Percentiles rank a stretch among this genome's conserved stretches.
phyloP scores from a whole-genome alignment of 2,113 vertebrate species.

The Zeus faber region DNA sequence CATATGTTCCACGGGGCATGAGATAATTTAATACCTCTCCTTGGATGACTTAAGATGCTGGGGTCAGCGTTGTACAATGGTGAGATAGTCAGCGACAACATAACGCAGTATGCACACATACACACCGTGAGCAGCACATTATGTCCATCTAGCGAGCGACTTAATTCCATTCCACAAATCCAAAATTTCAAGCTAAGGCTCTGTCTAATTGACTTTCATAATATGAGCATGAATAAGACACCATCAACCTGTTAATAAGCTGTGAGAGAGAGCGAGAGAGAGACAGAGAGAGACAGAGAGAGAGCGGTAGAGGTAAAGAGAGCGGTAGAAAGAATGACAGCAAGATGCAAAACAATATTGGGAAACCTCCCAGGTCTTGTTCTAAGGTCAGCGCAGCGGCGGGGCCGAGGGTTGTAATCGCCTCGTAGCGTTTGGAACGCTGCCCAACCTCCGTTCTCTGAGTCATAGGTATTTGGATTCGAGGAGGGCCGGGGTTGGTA shows the following conservation, averaged over 20 bases:
- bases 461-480: conserved; percentile 65
- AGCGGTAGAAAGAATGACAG: conserved; percentile 12
- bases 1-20: conserved; percentile 46
- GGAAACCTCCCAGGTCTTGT: conserved; percentile 39
- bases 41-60: conserved; percentile 34
- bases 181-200: conserved; percentile 18
- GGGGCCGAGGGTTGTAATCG: conserved; percentile 32
- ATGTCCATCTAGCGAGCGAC: conserved; percentile 34
- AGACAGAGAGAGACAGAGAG: conserved; percentile 25
- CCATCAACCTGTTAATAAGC: conserved; percentile 69
- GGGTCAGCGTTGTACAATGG: conserved; percentile 35
- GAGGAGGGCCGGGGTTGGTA: conserved; percentile 44
- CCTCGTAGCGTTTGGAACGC: conserved; percentile 53
- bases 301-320: conserved; percentile 23
- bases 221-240: conserved; percentile 49
- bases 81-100: conserved; percentile 28
- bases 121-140: background rate
- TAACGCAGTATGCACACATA: conserved; percentile 27
- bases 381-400: conserved; percentile 27
- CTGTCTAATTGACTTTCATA: conserved; percentile 54
- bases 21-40: conserved; percentile 49
- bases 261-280: conserved; percentile 20
- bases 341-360: conserved; percentile 23
- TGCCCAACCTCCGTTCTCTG: conserved; percentile 52
- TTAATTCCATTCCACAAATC: background rate